phyloP scores from a whole-genome alignment of 2,888 invertebrate species.

The Bursaphelenchus okinawaensis region DNA sequence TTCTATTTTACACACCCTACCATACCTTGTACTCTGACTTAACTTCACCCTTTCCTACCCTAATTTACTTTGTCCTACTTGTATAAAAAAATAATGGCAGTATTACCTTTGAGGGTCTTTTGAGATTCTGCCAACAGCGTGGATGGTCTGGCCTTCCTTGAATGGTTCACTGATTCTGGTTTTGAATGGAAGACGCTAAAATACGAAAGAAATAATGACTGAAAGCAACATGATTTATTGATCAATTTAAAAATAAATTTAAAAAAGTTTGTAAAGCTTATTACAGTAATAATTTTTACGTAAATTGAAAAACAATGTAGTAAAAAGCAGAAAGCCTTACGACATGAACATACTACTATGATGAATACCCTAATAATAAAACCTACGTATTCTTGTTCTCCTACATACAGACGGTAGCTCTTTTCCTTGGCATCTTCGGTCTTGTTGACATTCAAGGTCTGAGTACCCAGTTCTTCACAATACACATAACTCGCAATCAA shows the following conservation, averaged over 20 bases:
- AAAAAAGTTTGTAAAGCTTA: too few species aligned
- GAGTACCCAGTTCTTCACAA: slow-evolving; percentile 5
- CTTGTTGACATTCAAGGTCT: slow-evolving; percentile 7
- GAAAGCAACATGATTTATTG: too few species aligned
- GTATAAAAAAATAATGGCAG: too few species aligned
- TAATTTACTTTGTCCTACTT: background rate
- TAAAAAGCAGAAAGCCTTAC: too few species aligned
- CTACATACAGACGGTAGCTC: slow-evolving; percentile 52
- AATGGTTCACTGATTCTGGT: slow-evolving; percentile 54
- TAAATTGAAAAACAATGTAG: too few species aligned
- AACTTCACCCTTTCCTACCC: too few species aligned
- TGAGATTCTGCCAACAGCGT: slow-evolving; percentile 50
- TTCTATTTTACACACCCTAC: too few species aligned
- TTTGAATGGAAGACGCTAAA: slow-evolving; percentile 55
- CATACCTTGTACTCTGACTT: too few species aligned
- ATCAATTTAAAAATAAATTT: too few species aligned
- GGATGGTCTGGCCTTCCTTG: slow-evolving; percentile 54
- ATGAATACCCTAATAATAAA: background rate
- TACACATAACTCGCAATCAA: background rate
- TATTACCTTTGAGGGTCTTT: slow-evolving; percentile 45
- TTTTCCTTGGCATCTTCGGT: slow-evolving; percentile 25
- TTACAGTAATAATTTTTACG: too few species aligned
- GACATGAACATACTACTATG: too few species aligned
- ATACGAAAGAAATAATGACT: slow-evolving; percentile 1
- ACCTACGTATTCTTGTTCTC: slow-evolving; percentile 42